Evolutionary conservation across 2,888 invertebrate genomes (phyloP).

Genomic region (Macropis europaea): DNA sequence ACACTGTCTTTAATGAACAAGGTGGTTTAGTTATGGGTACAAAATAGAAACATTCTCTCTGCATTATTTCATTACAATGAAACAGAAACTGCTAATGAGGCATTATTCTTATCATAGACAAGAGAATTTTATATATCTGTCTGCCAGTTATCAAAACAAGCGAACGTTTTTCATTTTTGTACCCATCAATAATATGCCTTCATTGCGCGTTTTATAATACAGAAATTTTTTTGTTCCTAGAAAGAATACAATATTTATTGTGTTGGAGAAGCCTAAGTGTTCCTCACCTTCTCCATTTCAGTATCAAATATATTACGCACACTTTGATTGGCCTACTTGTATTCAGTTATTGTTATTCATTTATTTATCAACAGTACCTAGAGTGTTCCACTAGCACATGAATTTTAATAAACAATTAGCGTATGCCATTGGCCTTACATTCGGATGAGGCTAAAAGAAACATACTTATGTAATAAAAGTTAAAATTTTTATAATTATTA

Average conservation of each 20-base stretch:
- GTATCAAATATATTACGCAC: slow-evolving; percentile 77
- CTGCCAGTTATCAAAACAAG: slow-evolving; percentile 47
- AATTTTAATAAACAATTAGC: slow-evolving; percentile 92
- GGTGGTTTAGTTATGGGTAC: slow-evolving; percentile 60
- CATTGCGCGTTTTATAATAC: slow-evolving; percentile 58
- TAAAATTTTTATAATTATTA: neutral
- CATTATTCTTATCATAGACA: slow-evolving; percentile 45
- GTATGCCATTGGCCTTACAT: slow-evolving; percentile 98
- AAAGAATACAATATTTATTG: slow-evolving; percentile 67
- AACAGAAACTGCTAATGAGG: slow-evolving; percentile 37
- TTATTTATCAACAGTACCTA: slow-evolving; percentile 66
- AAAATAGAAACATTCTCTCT: slow-evolving; percentile 59
- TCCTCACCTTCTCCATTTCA: slow-evolving; percentile 64
- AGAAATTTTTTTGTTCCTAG: slow-evolving; percentile 62
- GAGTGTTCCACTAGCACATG: slow-evolving; percentile 83
- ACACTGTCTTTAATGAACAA: slow-evolving; percentile 60
- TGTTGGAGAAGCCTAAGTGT: slow-evolving; percentile 64
- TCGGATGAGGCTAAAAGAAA: slow-evolving; percentile 91
- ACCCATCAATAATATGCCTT: slow-evolving; percentile 63
- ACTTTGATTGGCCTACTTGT: slow-evolving; percentile 75
- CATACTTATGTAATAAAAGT: slow-evolving; percentile 9
- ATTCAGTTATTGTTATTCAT: slow-evolving; percentile 65
- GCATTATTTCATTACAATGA: slow-evolving; percentile 29
- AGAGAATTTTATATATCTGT: slow-evolving; percentile 41
- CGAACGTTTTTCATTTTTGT: slow-evolving; percentile 56